Conservation (phyloP, 30 jellyfish, hydroid and myxozoan genomes). For the Rhopilema esculentum region DNA sequence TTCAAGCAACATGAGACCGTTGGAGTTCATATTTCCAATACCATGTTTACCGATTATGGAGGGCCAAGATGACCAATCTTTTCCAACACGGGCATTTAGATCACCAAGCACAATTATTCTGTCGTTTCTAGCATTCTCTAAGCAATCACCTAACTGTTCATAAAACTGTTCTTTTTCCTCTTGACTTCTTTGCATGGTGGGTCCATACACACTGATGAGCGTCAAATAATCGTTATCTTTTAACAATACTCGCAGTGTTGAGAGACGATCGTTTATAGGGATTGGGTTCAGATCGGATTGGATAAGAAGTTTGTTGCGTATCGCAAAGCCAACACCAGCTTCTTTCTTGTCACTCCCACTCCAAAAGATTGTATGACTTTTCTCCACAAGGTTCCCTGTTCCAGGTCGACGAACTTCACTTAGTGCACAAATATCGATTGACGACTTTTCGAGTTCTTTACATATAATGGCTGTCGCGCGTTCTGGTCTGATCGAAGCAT, state of each 20-base stretch:
- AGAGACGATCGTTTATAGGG: conserved; percentile 48
- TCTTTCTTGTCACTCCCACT: conserved; percentile 49
- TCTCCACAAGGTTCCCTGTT: conserved; percentile 57
- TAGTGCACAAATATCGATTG: conserved; percentile 72
- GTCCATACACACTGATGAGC: conserved; percentile 52
- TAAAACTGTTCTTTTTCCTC: conserved; percentile 48
- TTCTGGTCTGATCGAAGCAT: conserved; percentile 54
- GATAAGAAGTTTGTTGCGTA: conserved; percentile 15
- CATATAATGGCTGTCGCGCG: conserved; percentile 70
- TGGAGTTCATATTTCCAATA: conserved; percentile 62
- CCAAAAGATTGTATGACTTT: conserved; percentile 70
- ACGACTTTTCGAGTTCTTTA: conserved; percentile 26
- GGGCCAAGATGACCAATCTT: conserved; percentile 55
- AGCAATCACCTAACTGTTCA: conserved; percentile 48
- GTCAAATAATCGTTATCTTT: conserved; percentile 25
- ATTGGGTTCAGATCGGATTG: conserved; percentile 44
- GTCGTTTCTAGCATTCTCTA: conserved; percentile 17
- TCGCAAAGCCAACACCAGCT: conserved; percentile 68
- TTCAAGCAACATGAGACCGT: conserved; percentile 62
- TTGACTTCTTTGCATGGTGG: conserved; percentile 61
- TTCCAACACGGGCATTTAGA: conserved; percentile 38
- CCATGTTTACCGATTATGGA: conserved; percentile 69
- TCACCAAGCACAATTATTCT: conserved; percentile 47
- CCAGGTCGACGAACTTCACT: conserved; percentile 64
- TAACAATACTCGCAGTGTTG: conserved; percentile 22